Base-by-base conservation (phyloP, 30 jellyfish, hydroid and myxozoan species). In the Aurelia aurita complex sp. Pacific region DNA sequence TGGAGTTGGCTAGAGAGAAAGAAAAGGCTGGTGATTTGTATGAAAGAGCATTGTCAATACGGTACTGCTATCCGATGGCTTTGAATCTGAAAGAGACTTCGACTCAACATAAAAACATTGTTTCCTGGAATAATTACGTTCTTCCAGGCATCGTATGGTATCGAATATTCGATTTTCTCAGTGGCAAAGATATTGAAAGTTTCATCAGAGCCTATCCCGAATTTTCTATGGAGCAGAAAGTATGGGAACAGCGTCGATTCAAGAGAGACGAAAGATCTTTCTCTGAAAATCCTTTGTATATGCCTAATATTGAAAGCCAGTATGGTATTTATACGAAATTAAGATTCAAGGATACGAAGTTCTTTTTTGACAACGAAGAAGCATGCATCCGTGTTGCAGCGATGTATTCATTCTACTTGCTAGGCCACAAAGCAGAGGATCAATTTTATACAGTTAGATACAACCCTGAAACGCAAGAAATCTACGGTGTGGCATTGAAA, bases 1-100 rank as follows among this genome's bases (percentile, higher is more conserved):
- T 14, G 14, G 96, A 88, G 63, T 35, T 88, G 88, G 66, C 63
- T 11, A 67, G 76, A 52, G 18, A 71, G 23, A 62, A 57, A 63
- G 77, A 59, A 62, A 43, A 79, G 71, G 96, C 91, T 63, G 81
- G 86, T 11, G 75, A 67, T 17, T 66, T 77, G 16, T 87, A 76
- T 67, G 96, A 87, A 73, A 87, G 76, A 78, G 74, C 91, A 19
- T 57, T 87, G 77, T 88, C 96, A 36, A 78, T 79, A 35, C 52
- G 96, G n/a, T 88, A 88, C 73, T 52, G 72, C 61, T 88, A 88
- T 62, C 96, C 96, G 7, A 71, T 33, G 64, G 75, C 75, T 11
- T 9, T 72, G 17, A 46, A 42, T n/a, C 11, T 43, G 17, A 19
- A 19, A 36, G 15, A 69, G 29, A 19, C 60, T 55, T 1, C 36